Conservation (phyloP, 1,140 invertebrate species). For the Tetragonula clypearis region DNA sequence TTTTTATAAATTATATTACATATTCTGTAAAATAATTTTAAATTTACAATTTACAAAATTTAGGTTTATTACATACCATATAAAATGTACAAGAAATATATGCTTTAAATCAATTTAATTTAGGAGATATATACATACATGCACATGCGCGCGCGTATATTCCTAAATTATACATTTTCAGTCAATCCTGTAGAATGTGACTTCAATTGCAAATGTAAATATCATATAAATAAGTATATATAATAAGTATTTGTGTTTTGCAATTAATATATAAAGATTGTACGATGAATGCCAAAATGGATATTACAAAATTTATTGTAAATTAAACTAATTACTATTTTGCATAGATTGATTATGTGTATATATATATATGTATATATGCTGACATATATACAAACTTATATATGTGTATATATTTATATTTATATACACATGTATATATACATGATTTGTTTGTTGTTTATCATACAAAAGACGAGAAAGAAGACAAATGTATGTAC, state of each 20-base stretch:
- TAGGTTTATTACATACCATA: conserved; percentile 38
- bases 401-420: neutral
- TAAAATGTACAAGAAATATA: conserved; percentile 43
- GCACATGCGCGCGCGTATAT: no score
- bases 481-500: neutral
- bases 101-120: conserved; percentile 26
- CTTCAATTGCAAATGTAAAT: conserved; percentile 49
- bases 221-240: conserved; percentile 47
- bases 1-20: conserved; percentile 5
- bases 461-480: neutral
- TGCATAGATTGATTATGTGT: conserved; percentile 35
- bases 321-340: conserved; percentile 57
- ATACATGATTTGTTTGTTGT: conserved; percentile 29
- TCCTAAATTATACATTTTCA: conserved; percentile 2
- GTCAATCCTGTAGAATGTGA: conserved; percentile 22
- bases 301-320: conserved; percentile 51
- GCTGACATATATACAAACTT: neutral
- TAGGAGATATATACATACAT: conserved; percentile 5
- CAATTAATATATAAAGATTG: conserved; percentile 38
- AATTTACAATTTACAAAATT: neutral
- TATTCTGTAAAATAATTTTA: conserved; percentile 8
- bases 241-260: conserved; percentile 43
- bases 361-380: neutral
- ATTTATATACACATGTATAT: neutral
- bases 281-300: conserved; percentile 55